Base-by-base conservation (phyloP, 2,113 vertebrate species). In the Platysteira castanea region DNA sequence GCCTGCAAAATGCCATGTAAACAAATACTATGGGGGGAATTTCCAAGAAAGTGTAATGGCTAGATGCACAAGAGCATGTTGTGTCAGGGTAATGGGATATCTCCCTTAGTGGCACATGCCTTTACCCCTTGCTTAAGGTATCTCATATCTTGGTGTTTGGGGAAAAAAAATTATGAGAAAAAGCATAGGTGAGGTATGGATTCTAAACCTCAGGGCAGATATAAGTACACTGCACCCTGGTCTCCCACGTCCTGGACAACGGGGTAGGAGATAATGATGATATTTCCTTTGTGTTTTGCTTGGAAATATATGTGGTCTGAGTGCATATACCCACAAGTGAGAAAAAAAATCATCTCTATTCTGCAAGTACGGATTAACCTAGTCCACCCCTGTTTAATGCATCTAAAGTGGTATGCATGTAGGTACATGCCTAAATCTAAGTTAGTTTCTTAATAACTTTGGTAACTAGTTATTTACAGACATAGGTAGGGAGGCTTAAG, bases 1-100 rank as follows among this genome's bases (percentile, higher is more conserved):
- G 88, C 59, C 90, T 90, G 71, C 41, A 90, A 95, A 96, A 93
- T 92, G 94, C 90, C 70, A 53, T 88, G 85, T 90, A 95, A 97
- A 94, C 75, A 97, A 79, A 83, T 80, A 74, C 41, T 85, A 23
- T 21, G n/a, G 41, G n/a, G 33, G n/a, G 57, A 81, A 64, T 75
- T 96, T 94, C 82, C 57, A 85, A 57, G 59, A 24, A 41, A 44
- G 13, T 71, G 65, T 90, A 90, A 89, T 31, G 35, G 35, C 74
- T 87, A 84, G 78, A 87, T 82, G 35, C 14, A 92, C 63, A 97
- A 69, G 53, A 75, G 53, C 20, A 80, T 80, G 70, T 49, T 96
- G 65, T 94, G 63, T 75, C 61, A 68, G 70, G 78, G 87, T 90
- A 90, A 93, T 18, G 52, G 39, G 44, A 64, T 87, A 75, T 75